Percentiles rank a stretch among this genome's conserved stretches.
These are phyloP conservation scores for Passer montanus DNA, from an alignment of 2,113 vertebrate species.

Conservation along the genomic window DNA sequence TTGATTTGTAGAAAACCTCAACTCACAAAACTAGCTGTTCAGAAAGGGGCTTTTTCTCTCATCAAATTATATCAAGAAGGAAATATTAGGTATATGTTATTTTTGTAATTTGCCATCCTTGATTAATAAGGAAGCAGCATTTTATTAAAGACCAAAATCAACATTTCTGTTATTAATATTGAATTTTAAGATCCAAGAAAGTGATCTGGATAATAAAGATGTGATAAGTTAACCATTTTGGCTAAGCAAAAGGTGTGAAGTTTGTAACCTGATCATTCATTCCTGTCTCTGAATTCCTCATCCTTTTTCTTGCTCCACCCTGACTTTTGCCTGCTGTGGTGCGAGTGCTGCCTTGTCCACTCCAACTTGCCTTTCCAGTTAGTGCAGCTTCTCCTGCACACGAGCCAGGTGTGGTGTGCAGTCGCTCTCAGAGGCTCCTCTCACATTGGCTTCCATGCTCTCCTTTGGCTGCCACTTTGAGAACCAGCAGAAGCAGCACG, in stretches of 20 bases:
- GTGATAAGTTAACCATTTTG: neutral
- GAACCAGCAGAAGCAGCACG: rapidly evolving
- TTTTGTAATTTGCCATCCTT: neutral
- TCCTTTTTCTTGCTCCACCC: neutral
- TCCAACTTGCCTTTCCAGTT: conserved; percentile 19
- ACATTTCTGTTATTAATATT: neutral
- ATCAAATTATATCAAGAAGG: neutral
- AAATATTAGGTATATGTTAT: neutral
- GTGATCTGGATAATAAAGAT: neutral
- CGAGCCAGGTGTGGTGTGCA: neutral
- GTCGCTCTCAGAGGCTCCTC: neutral
- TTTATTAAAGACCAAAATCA: neutral
- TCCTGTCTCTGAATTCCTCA: neutral
- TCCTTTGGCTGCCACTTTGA: neutral
- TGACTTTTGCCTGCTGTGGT: neutral
- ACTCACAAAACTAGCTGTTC: neutral
- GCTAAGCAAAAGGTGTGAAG: neutral
- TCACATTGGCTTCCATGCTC: rapidly evolving
- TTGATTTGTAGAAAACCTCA: neutral
- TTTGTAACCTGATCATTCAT: neutral
- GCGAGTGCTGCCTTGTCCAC: rapidly evolving
- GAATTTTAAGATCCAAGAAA: neutral
- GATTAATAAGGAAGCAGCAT: neutral
- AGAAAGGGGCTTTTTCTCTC: neutral
- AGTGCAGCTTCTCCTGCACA: neutral